Conservation (phyloP, 2,888 invertebrate species). For the Marasmarcha lunaedactyla region DNA sequence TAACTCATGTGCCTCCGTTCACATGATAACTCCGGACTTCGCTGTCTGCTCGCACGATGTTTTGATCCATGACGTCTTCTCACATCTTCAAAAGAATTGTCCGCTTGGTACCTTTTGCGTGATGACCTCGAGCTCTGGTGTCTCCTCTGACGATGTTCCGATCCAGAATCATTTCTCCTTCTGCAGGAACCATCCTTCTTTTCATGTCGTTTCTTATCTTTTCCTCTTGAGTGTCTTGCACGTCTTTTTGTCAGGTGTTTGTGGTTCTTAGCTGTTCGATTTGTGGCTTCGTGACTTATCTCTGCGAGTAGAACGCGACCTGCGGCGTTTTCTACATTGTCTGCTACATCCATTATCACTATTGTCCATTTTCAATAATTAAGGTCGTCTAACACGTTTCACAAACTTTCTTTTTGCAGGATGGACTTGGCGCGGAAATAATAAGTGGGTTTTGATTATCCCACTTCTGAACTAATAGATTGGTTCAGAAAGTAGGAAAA, state of each 20-base stretch:
- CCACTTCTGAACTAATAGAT: conserved; percentile 3
- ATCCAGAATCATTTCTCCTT: neutral
- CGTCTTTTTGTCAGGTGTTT: neutral
- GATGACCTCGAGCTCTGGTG: neutral
- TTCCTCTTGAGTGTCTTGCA: neutral
- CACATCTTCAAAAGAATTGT: too few species aligned
- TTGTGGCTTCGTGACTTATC: too few species aligned
- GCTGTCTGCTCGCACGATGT: neutral
- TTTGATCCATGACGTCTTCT: neutral
- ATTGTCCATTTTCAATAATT: too few species aligned
- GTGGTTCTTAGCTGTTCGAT: too few species aligned
- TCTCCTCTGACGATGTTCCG: neutral
- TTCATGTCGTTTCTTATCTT: neutral
- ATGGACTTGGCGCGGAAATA: conserved; percentile 1
- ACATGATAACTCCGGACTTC: neutral
- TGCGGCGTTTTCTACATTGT: too few species aligned
- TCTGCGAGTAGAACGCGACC: neutral
- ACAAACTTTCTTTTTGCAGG: neutral
- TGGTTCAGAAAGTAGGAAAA: too few species aligned
- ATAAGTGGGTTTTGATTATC: neutral
- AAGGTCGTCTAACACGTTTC: too few species aligned
- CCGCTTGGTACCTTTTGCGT: neutral
- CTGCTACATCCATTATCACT: too few species aligned
- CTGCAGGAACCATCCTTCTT: neutral
- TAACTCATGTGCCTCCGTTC: neutral